Conservation (phyloP, 1,140 invertebrate species). For the Drosophila equinoxialis region DNA sequence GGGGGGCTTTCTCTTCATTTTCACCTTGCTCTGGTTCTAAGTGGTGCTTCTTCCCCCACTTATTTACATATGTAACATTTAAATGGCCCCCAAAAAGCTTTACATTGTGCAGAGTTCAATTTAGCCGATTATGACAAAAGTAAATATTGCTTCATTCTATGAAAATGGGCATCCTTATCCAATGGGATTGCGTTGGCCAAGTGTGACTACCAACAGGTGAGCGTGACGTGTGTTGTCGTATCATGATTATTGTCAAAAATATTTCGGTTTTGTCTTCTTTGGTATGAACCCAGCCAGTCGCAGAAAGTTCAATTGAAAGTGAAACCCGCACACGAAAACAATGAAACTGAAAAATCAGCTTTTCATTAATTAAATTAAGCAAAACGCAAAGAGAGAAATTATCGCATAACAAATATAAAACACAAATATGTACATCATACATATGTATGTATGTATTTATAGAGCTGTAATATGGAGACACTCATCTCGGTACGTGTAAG, state of each 20-base stretch:
- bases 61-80: no score
- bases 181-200: conserved; percentile 11
- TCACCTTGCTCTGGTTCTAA: conserved; percentile 20
- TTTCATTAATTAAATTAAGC: conserved; percentile 56
- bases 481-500: background rate
- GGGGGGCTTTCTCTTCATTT: conserved; percentile 29
- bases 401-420: conserved; percentile 42
- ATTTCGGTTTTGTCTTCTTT: background rate
- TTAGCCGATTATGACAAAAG: background rate
- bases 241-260: conserved; percentile 14
- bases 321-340: conserved; percentile 45
- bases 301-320: conserved; percentile 58
- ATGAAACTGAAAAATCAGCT: conserved; percentile 44
- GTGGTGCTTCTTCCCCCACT: background rate
- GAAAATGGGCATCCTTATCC: background rate
- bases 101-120: no score
- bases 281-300: conserved; percentile 17
- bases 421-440: background rate
- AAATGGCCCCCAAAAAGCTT: no score
- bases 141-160: conserved; percentile 1
- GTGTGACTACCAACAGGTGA: background rate
- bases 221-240: conserved; percentile 1
- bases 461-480: background rate
- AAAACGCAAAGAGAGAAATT: conserved; percentile 44
- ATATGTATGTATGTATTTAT: conserved; percentile 16